phyloP scores from a whole-genome alignment of 2,113 vertebrate species.

The Salvelinus fontinalis region DNA sequence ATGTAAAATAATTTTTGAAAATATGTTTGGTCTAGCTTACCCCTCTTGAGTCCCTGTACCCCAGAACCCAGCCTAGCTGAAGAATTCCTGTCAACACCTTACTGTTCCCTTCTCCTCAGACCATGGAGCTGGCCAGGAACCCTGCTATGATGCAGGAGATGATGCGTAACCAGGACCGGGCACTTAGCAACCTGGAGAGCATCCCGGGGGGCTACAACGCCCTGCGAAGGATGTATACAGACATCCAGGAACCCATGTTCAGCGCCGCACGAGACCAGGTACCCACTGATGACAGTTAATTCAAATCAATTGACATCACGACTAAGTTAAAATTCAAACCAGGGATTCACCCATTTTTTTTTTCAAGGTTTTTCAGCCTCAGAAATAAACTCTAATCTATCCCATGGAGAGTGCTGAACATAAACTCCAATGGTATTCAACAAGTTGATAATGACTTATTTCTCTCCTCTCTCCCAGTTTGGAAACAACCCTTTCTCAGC shows the following conservation, averaged over 20 bases:
- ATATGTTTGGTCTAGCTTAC: too few species aligned
- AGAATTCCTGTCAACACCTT: background rate
- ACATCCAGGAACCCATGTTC: conserved; percentile 99
- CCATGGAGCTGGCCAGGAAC: conserved; percentile 96
- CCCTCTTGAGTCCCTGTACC: background rate
- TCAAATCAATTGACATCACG: too few species aligned
- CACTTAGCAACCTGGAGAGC: conserved; percentile 97
- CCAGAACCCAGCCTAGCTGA: background rate
- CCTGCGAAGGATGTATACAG: conserved; percentile 97
- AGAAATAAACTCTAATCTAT: too few species aligned
- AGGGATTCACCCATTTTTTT: too few species aligned
- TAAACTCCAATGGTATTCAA: background rate
- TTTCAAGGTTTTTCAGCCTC: too few species aligned
- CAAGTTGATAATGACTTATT: background rate
- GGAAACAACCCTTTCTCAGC: conserved; percentile 97
- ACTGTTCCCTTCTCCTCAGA: conserved; percentile 70
- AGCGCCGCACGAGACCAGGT: conserved; percentile 98
- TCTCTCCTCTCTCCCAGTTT: conserved; percentile 77
- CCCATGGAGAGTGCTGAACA: too few species aligned
- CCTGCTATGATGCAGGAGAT: conserved; percentile 99
- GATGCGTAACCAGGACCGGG: conserved; percentile 98
- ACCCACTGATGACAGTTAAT: conserved; percentile 9
- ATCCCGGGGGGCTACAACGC: conserved; percentile 98
- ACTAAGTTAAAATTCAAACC: too few species aligned
- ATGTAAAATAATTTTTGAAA: too few species aligned